These are phyloP conservation scores for Dipus sagitta DNA, from an alignment of 2,797 vertebrate species.

Conservation along the genomic window DNA sequence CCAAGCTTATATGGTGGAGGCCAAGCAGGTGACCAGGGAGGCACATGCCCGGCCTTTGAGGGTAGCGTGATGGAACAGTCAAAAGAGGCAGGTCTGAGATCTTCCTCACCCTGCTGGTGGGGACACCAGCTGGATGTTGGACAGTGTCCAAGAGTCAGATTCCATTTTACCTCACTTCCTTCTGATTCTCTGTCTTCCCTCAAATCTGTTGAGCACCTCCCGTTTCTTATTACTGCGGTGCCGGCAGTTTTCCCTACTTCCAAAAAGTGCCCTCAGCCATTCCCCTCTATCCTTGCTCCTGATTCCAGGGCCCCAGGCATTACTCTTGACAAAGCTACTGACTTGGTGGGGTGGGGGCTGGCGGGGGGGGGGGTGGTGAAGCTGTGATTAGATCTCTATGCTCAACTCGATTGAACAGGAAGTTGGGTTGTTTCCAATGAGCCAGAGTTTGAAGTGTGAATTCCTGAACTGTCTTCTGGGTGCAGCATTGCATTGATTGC, in stretches of 20 bases:
- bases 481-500: background rate
- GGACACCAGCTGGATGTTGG: background rate
- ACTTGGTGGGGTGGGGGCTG: background rate
- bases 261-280: background rate
- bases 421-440: background rate
- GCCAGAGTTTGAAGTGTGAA: background rate
- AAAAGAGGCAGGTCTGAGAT: background rate
- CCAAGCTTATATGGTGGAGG: background rate
- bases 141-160: background rate
- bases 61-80: accelerated
- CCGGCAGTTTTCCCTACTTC: background rate
- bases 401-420: background rate
- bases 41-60: background rate
- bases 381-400: background rate
- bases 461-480: background rate
- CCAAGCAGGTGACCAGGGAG: background rate
- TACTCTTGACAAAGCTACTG: background rate
- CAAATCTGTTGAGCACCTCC: background rate
- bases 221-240: background rate
- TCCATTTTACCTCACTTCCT: background rate
- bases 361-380: no score
- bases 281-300: background rate
- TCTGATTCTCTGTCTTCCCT: background rate
- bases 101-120: no score
- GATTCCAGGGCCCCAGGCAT: background rate